Evolutionary conservation across 2,113 vertebrate genomes (phyloP).

Genomic region (Pachypanchax playfairii): DNA sequence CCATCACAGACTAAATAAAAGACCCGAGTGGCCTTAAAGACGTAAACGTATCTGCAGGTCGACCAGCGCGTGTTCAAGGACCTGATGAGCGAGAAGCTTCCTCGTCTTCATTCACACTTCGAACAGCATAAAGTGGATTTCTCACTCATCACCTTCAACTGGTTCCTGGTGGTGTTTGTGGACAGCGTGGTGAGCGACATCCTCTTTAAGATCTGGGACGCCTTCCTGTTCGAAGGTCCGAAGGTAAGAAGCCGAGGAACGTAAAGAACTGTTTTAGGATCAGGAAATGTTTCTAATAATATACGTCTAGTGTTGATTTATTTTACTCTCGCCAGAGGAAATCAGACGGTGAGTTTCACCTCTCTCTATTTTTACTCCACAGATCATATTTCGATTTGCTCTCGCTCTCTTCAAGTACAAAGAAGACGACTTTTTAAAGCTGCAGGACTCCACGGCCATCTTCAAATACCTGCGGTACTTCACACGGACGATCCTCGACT

Average conservation of each 20-base stretch:
- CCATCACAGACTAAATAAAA: neutral
- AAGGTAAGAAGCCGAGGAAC: slow-evolving; percentile 81
- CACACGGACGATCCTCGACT: slow-evolving; percentile 90
- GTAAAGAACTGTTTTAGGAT: neutral
- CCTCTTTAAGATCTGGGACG: slow-evolving; percentile 98
- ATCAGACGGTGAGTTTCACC: too few species aligned
- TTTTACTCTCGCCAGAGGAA: too few species aligned
- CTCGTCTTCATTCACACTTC: slow-evolving; percentile 90
- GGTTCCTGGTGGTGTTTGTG: slow-evolving; percentile 98
- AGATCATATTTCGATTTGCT: slow-evolving; percentile 97
- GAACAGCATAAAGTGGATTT: slow-evolving; percentile 94
- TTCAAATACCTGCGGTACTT: slow-evolving; percentile 96
- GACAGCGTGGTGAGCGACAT: slow-evolving; percentile 96
- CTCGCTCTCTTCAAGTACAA: slow-evolving; percentile 95
- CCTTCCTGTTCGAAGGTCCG: slow-evolving; percentile 95
- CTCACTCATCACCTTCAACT: slow-evolving; percentile 99
- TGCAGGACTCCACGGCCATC: slow-evolving; percentile 90
- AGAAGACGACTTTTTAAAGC: slow-evolving; percentile 94
- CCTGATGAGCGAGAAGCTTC: slow-evolving; percentile 94
- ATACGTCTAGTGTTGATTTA: too few species aligned
- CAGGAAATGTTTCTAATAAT: neutral
- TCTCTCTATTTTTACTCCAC: slow-evolving; percentile 18
- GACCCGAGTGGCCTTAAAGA: neutral
- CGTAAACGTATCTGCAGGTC: slow-evolving; percentile 78
- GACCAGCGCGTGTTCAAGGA: slow-evolving; percentile 98